Evolutionary conservation across 1,140 invertebrate genomes (phyloP), one percentile per base, ranked within the genome.

Genomic region (Drosophila bifasciata): DNA sequence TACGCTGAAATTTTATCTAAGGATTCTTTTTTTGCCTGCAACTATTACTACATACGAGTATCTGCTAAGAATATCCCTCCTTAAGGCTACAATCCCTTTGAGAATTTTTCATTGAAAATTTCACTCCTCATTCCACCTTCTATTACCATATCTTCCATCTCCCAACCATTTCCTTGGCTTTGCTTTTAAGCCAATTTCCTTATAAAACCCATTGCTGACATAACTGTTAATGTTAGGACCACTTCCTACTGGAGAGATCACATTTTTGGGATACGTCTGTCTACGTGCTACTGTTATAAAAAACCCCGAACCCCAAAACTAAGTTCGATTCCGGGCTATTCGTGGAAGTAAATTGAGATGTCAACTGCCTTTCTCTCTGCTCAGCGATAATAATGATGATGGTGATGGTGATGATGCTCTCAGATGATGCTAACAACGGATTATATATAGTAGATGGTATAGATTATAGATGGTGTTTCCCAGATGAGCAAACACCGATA

Each of bases 331-430:
- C 15, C 28, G 21, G 16, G 62, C 63, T 59, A 57, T 83, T 84
- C 83, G 81, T 77, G 68, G 77, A 85, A 85, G 83, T 69, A 88
- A 86, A 86, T 88, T 70, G 83, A 86, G 83, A 86, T 88, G 75
- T 89, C 83, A 81, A 81, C 69, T 74, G 36, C 51, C 28, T 48
- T 61, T 19, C 25, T 21, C 32, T 36, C 11, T 13, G 32, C 32
- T 36, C 32, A 36, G 48, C 64, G 49, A 53, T 68, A 49, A 45
- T 56, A 21, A 64, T 53, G 45, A 66, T 50, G 21, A 8, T 28
- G 55, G n/a, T n/a, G n/a, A 21, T 21, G 7, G 3, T 36, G 32
- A 11, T 36, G 32, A 36, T 36, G 11, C 9, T 11, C 28, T 32
- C 28, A 32, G 32, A 36, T 36, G 72, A 55, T 75, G 66, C 55